Percentiles rank a stretch among this genome's conserved stretches.
These are phyloP conservation scores for Echiichthys vipera DNA, from an alignment of 2,797 vertebrate genomes.

Conservation along the genomic window DNA sequence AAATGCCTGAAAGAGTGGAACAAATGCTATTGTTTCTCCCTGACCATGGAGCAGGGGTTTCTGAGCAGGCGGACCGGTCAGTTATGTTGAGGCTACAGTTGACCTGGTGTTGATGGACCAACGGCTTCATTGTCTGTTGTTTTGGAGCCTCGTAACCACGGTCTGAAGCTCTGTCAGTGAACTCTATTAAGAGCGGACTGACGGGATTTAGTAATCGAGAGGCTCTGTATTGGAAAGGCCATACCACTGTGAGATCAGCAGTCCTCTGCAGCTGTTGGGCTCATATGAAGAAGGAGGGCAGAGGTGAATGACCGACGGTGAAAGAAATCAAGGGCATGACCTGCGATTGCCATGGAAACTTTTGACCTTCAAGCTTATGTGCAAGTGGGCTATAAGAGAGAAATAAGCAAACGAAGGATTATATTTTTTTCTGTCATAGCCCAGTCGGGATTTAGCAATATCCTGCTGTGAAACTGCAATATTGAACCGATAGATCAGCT, in stretches of 20 bases:
- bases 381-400: constrained; percentile 5
- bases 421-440: constrained; percentile 15
- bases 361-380: constrained; percentile 41
- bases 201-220: background rate
- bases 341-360: constrained; percentile 56
- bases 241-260: constrained; percentile 41
- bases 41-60: constrained; percentile 31
- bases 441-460: constrained; percentile 43
- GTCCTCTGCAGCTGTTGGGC: constrained; percentile 61
- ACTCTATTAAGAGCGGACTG: background rate
- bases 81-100: constrained; percentile 36
- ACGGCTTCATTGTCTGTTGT: constrained; percentile 22
- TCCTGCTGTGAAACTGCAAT: constrained; percentile 70
- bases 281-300: constrained; percentile 63
- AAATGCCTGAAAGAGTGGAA: constrained; percentile 77
- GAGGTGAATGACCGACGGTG: constrained; percentile 60
- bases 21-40: constrained; percentile 75
- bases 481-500: constrained; percentile 61
- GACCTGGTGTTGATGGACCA: constrained; percentile 41
- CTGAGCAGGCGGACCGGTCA: constrained; percentile 23
- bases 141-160: constrained; percentile 5
- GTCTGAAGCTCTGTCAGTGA: background rate
- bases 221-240: constrained; percentile 3
- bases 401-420: constrained; percentile 17
- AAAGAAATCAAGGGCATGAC: constrained; percentile 57